Percentiles rank a stretch among this genome's conserved stretches.
phyloP scores from a whole-genome alignment of 2,888 invertebrate genomes.

The Eristalis arbustorum region DNA sequence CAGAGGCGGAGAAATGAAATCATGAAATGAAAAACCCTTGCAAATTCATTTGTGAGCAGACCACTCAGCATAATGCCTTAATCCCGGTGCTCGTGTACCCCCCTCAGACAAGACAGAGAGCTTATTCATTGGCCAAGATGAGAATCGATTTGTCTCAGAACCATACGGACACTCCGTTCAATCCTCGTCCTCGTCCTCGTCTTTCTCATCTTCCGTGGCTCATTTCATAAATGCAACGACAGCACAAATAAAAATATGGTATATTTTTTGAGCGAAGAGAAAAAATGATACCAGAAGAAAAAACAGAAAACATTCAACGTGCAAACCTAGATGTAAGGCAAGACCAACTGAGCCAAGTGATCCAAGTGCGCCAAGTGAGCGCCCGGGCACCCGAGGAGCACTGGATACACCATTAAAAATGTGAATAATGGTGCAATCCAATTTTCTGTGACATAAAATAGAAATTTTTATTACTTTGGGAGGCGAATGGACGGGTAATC shows the following conservation, averaged over 20 bases:
- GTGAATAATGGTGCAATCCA: slow-evolving; percentile 71
- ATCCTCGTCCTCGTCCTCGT: neutral
- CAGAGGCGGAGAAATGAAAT: slow-evolving; percentile 2
- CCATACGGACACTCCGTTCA: neutral
- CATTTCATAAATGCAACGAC: slow-evolving; percentile 52
- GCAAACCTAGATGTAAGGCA: slow-evolving; percentile 62
- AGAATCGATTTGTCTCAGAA: slow-evolving; percentile 40
- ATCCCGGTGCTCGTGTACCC: neutral
- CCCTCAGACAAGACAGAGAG: neutral
- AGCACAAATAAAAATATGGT: slow-evolving; percentile 28
- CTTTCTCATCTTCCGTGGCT: neutral
- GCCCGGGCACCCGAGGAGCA: neutral
- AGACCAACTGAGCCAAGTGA: slow-evolving; percentile 13
- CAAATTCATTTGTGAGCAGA: neutral
- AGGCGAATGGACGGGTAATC: slow-evolving; percentile 60
- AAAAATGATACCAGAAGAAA: slow-evolving; percentile 18
- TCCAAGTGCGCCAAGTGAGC: neutral
- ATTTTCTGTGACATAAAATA: slow-evolving; percentile 69
- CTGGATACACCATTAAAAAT: slow-evolving; percentile 55
- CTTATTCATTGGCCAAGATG: neutral
- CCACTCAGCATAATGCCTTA: slow-evolving; percentile 37
- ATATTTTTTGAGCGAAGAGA: neutral
- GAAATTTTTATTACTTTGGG: slow-evolving; percentile 62
- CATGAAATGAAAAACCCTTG: slow-evolving; percentile 7
- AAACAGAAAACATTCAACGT: slow-evolving; percentile 55